phyloP scores from a whole-genome alignment of 2,888 invertebrate genomes.

The Lycocerus yunnanus region DNA sequence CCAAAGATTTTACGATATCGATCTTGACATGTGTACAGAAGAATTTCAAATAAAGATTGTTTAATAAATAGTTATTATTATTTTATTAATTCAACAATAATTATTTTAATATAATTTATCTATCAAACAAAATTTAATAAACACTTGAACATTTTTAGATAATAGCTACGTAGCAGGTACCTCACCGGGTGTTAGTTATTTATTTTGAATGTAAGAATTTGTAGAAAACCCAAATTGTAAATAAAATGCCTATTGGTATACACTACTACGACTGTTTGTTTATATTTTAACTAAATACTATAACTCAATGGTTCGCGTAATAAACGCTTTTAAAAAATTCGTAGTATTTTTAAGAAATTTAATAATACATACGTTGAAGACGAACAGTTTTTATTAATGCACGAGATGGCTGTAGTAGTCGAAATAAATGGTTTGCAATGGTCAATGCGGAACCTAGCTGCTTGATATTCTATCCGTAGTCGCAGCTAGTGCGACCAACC shows the following conservation, averaged over 20 bases:
- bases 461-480: conserved; percentile 42
- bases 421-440: conserved; percentile 16
- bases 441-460: conserved; percentile 29
- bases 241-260: not conserved
- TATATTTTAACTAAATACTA: not conserved
- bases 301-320: not conserved
- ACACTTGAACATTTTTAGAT: no score
- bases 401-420: conserved; percentile 21
- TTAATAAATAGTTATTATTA: no score
- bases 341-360: not conserved
- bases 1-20: no score
- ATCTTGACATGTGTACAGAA: no score
- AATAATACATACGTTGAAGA: not conserved
- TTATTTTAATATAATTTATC: no score
- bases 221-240: no score
- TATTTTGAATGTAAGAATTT: no score
- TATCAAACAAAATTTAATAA: no score
- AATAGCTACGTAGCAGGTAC: no score
- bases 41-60: no score
- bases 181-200: no score
- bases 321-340: not conserved
- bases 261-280: not conserved
- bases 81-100: no score
- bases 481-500: conserved; percentile 40
- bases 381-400: not conserved